Evolutionary conservation across 2,888 invertebrate genomes (phyloP), one percentile per base, ranked within the genome.

Genomic region (Cataglyphis livida): DNA sequence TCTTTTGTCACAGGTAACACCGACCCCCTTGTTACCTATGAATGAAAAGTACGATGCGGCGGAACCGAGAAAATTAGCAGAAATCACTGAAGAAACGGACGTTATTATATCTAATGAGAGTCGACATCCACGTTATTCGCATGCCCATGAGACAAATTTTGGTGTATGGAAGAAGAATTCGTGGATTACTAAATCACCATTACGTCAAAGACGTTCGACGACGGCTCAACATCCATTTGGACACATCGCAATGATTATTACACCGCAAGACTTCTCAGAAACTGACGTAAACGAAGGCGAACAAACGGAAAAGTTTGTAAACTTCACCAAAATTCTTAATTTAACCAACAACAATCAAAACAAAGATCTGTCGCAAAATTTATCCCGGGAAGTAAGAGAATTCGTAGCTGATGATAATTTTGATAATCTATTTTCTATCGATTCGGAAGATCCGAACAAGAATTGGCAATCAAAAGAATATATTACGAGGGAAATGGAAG

Each of bases 401-500:
- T 83, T 92, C 38, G 85, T 89, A 21, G 51, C 87, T 7, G 89
- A 91, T 9, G 91, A 92, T 32, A 85, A 91, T 21, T 54, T 84
- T 12, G 71, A 88, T 28, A 90, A 91, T 54, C 75, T 79, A 0
- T 90, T 84, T 44, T 71, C 75, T n/a, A 74, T 65, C 62, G 84
- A 68, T n/a, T 81, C 68, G 5, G 85, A 87, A 0, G 82, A 85
- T 28, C 87, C 86, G 10, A 70, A 85, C 12, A 88, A 88, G 41
- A 88, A 87, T 25, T 94, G 94, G 94, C 94, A 93, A n/a, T 91
- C 93, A 5, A 91, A 91, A 4, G 96, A 96, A 88, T 96, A 97
- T 88, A 95, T 98, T 86, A 96, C 97, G 0, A 96, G 96, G 70
- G 98, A 98, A 95, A 97, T 98, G 96, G 98, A 98, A 92, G 97